phyloP scores from a whole-genome alignment of 1,140 invertebrate species.

The Caenorhabditis briggsae region DNA sequence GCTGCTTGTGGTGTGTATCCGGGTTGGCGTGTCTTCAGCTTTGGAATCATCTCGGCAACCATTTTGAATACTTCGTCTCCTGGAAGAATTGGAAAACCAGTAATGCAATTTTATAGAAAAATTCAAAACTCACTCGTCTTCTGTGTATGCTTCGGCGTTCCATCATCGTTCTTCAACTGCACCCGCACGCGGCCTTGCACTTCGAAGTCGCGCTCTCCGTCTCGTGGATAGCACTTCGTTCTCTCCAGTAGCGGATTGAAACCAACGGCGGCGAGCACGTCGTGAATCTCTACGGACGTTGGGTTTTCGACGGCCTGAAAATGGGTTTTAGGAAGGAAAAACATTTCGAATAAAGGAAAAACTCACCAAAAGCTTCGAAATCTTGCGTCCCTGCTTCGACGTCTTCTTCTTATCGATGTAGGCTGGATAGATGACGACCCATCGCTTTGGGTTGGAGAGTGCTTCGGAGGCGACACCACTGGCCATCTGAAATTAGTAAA shows the following conservation, averaged over 20 bases:
- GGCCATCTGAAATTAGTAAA: conserved; percentile 4
- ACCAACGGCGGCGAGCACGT: conserved; percentile 87
- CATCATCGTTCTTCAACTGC: conserved; percentile 92
- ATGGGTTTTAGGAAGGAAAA: no score
- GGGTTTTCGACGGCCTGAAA: conserved; percentile 90
- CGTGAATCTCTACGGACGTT: conserved; percentile 90
- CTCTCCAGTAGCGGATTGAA: conserved; percentile 80
- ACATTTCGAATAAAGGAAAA: conserved; percentile 10
- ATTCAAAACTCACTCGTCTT: conserved; percentile 20
- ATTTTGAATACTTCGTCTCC: conserved; percentile 86
- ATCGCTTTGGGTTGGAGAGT: conserved; percentile 80
- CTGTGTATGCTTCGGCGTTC: conserved; percentile 83
- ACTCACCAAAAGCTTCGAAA: conserved; percentile 85
- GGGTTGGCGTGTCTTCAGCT: conserved; percentile 84
- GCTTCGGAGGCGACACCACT: conserved; percentile 54
- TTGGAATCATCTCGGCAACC: conserved; percentile 89
- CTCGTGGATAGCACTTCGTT: conserved; percentile 93
- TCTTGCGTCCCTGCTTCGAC: conserved; percentile 86
- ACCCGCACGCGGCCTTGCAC: conserved; percentile 89
- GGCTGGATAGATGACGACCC: conserved; percentile 95
- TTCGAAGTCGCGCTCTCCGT: conserved; percentile 88
- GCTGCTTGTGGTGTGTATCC: conserved; percentile 47
- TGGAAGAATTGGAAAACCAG: conserved; percentile 69
- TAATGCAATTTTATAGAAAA: not conserved
- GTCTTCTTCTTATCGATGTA: conserved; percentile 96